Evolutionary conservation across 2,113 vertebrate species (phyloP).

Genomic region (Collichthys lucidus): DNA sequence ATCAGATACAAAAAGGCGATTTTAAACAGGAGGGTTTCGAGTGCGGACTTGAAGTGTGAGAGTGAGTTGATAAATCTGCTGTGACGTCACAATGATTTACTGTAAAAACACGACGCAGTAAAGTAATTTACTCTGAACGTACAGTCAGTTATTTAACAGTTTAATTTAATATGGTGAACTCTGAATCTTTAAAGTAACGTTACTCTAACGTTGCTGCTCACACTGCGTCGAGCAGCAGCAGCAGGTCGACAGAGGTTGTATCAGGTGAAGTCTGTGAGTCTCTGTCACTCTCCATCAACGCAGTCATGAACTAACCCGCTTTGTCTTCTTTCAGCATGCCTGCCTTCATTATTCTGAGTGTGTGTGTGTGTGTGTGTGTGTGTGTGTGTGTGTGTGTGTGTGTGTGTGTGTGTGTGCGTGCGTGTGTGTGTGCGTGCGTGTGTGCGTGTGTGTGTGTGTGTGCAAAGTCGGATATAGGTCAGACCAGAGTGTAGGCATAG

Average conservation of each 20-base stretch:
- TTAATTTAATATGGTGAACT: too few species aligned
- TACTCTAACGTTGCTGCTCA: too few species aligned
- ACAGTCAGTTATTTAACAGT: too few species aligned
- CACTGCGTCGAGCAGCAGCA: background rate
- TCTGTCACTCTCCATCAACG: slow-evolving; percentile 57
- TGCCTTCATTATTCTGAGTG: slow-evolving; percentile 73
- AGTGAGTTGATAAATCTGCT: too few species aligned
- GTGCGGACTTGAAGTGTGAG: too few species aligned
- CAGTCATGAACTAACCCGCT: slow-evolving; percentile 20
- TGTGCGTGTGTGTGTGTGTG: slow-evolving; percentile 25
- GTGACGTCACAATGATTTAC: too few species aligned
- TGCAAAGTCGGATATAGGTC: slow-evolving; percentile 57
- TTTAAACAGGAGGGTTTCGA: too few species aligned
- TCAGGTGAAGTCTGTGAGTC: slow-evolving; percentile 24
- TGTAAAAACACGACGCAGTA: too few species aligned
- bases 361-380: background rate
- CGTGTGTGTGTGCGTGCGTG: background rate
- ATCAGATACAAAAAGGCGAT: too few species aligned
- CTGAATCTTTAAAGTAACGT: background rate
- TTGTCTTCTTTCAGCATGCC: slow-evolving; percentile 74
- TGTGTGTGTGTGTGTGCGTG: slow-evolving; percentile 13
- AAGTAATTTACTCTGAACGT: too few species aligned
- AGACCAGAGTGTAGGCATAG: slow-evolving; percentile 27
- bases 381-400: slow-evolving; percentile 20
- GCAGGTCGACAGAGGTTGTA: slow-evolving; percentile 28